Percentiles rank a stretch among this genome's conserved stretches.
Conservation (phyloP, 2,888 invertebrate species). For the Ormyrus pomaceus region DNA sequence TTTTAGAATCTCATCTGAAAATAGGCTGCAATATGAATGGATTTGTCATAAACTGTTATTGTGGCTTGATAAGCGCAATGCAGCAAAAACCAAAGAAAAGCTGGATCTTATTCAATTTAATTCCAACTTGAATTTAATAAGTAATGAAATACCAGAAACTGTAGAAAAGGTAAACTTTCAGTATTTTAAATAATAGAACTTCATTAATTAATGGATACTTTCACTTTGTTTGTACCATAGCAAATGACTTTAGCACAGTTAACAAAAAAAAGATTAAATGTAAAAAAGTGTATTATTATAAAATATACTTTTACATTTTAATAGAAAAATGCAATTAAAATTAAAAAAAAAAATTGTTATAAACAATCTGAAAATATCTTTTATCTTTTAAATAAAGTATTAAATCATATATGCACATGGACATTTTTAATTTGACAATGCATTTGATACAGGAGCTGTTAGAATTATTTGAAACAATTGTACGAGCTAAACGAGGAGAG, state of each 20-base stretch:
- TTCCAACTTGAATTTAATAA: slow-evolving; percentile 59
- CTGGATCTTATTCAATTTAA: slow-evolving; percentile 59
- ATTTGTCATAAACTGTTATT: slow-evolving; percentile 62
- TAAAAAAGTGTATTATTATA: slow-evolving; percentile 2
- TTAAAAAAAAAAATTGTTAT: neutral
- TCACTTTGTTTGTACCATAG: slow-evolving; percentile 8
- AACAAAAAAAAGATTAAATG: neutral
- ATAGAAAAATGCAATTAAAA: neutral
- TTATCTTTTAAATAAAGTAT: neutral
- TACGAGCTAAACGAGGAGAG: slow-evolving; percentile 62
- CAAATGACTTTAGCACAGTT: neutral
- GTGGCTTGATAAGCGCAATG: slow-evolving; percentile 57
- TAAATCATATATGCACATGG: neutral
- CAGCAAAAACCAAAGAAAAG: slow-evolving; percentile 57
- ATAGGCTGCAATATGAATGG: slow-evolving; percentile 62
- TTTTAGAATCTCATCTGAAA: slow-evolving; percentile 55
- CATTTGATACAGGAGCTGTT: slow-evolving; percentile 51
- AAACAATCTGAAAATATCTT: slow-evolving; percentile 4
- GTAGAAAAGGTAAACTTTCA: slow-evolving; percentile 56
- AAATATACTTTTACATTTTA: slow-evolving; percentile 39
- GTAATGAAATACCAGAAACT: slow-evolving; percentile 56
- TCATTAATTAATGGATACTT: neutral
- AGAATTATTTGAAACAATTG: slow-evolving; percentile 59
- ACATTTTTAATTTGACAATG: slow-evolving; percentile 10
- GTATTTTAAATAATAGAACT: neutral